These are phyloP conservation scores for Copidosoma aretas DNA, from an alignment of 2,888 invertebrate species.

Conservation along the genomic window DNA sequence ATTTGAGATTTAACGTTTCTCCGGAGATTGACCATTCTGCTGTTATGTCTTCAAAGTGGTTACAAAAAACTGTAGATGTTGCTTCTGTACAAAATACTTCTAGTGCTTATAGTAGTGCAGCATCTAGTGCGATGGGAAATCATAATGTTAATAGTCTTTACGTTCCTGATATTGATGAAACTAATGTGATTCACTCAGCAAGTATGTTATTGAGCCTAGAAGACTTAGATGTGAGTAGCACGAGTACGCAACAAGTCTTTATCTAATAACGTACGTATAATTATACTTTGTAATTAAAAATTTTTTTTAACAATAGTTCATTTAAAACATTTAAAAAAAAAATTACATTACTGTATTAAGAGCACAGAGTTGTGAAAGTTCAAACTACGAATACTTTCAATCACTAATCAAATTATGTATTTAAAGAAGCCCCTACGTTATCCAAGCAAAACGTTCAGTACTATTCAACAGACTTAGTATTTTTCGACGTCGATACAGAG, in stretches of 20 bases:
- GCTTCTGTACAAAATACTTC: constrained; percentile 60
- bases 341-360: constrained; percentile 35
- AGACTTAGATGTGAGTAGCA: constrained; percentile 59
- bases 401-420: constrained; percentile 56
- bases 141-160: constrained; percentile 55
- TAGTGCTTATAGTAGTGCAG: constrained; percentile 59
- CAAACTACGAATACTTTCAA: constrained; percentile 38
- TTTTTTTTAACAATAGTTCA: not conserved
- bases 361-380: constrained; percentile 5
- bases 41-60: constrained; percentile 56
- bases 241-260: constrained; percentile 60
- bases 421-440: constrained; percentile 56
- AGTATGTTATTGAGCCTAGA: constrained; percentile 59
- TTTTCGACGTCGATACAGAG: too few relatives aligned
- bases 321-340: not conserved
- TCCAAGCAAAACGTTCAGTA: constrained; percentile 27
- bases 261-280: constrained; percentile 47
- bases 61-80: constrained; percentile 54
- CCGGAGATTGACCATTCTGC: constrained; percentile 55
- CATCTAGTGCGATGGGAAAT: constrained; percentile 60
- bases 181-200: constrained; percentile 55
- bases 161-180: constrained; percentile 53
- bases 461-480: constrained; percentile 10
- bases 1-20: constrained; percentile 55
- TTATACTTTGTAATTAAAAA: not conserved